Conservation (phyloP, 1,140 invertebrate genomes). For the Hydropsyche tenuis region DNA sequence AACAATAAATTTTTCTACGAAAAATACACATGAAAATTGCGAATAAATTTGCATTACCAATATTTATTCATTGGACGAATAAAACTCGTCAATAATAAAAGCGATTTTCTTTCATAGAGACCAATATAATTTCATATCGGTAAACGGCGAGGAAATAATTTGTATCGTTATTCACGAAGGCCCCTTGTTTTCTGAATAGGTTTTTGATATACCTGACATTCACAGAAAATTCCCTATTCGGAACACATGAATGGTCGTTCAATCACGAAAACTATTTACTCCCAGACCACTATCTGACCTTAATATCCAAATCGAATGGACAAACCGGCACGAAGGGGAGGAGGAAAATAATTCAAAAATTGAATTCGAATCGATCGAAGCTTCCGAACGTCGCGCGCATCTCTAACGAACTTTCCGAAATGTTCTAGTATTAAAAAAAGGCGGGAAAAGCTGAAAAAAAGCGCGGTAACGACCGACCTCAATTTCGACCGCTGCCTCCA, state of each 20-base stretch:
- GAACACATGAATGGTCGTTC: constrained; percentile 3
- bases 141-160: too few relatives aligned
- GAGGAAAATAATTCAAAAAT: too few relatives aligned
- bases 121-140: too few relatives aligned
- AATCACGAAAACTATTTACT: not conserved
- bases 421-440: constrained; percentile 2
- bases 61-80: too few relatives aligned
- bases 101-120: too few relatives aligned
- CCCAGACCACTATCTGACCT: not conserved
- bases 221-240: constrained; percentile 1
- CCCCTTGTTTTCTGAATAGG: not conserved
- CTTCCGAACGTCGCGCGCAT: too few relatives aligned
- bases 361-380: too few relatives aligned
- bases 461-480: constrained; percentile 13
- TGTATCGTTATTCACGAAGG: not conserved
- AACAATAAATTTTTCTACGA: too few relatives aligned
- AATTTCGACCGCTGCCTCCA: not conserved
- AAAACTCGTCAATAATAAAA: too few relatives aligned
- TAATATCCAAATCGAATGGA: not conserved
- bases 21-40: too few relatives aligned
- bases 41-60: too few relatives aligned
- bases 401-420: not conserved
- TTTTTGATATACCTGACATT: constrained; percentile 2
- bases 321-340: too few relatives aligned
- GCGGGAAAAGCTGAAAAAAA: not conserved